Evolutionary conservation across 2,888 invertebrate species (phyloP).

Genomic region (Dynastes tityus): DNA sequence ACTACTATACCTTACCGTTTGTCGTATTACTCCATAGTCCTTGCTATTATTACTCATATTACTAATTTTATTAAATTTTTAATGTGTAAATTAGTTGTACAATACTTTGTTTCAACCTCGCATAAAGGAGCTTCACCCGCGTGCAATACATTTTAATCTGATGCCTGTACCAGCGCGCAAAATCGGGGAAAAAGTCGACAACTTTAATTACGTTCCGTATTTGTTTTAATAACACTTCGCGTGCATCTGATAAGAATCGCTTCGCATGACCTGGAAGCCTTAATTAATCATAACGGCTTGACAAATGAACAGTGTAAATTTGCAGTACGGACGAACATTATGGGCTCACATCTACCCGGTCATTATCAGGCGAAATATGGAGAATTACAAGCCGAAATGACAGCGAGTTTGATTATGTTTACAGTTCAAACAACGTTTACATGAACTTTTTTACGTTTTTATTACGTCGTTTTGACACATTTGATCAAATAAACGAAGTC

Average conservation of each 20-base stretch:
- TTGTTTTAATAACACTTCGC: conserved; percentile 32
- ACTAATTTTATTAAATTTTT: too few species aligned
- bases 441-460: too few species aligned
- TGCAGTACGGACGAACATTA: neutral
- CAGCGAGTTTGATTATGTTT: conserved; percentile 30
- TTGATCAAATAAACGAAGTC: too few species aligned
- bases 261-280: conserved; percentile 33
- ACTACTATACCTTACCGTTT: too few species aligned
- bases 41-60: too few species aligned
- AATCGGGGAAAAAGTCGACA: conserved; percentile 18
- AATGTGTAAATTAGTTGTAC: too few species aligned
- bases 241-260: conserved; percentile 23
- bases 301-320: conserved; percentile 38
- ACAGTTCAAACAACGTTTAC: neutral
- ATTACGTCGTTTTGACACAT: too few species aligned
- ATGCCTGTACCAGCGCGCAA: neutral
- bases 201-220: conserved; percentile 27
- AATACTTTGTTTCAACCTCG: too few species aligned
- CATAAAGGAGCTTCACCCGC: neutral
- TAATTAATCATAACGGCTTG: conserved; percentile 35
- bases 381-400: conserved; percentile 22
- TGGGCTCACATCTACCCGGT: neutral
- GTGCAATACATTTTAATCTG: neutral
- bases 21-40: too few species aligned
- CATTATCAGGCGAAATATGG: conserved; percentile 26